phyloP scores from a whole-genome alignment of 2,797 vertebrate genomes.

The Knipowitschia caucasica region DNA sequence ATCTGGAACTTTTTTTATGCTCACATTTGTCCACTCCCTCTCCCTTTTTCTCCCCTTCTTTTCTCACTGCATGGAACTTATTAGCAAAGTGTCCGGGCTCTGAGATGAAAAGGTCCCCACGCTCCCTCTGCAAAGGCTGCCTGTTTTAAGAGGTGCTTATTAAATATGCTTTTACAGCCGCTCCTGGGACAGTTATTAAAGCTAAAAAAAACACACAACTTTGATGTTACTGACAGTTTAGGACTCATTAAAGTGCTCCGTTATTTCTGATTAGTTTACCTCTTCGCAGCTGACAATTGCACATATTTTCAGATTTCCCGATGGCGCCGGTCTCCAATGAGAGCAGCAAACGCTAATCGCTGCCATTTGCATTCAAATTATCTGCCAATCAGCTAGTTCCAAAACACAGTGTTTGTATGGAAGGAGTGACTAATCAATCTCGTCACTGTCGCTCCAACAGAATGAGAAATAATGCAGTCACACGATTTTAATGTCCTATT shows the following conservation, averaged over 20 bases:
- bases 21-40: constrained; percentile 42
- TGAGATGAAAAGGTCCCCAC: constrained; percentile 45
- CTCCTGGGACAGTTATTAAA: constrained; percentile 44
- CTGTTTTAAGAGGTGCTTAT: constrained; percentile 47
- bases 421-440: constrained; percentile 23
- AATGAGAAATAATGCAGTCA: neutral
- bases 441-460: constrained; percentile 16
- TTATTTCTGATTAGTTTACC: constrained; percentile 54
- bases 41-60: constrained; percentile 40
- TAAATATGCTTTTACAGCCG: constrained; percentile 55
- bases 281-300: constrained; percentile 42
- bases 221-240: constrained; percentile 54
- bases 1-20: constrained; percentile 42
- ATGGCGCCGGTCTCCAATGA: constrained; percentile 33
- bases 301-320: constrained; percentile 39
- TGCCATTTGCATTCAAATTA: constrained; percentile 59
- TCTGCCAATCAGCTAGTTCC: constrained; percentile 49
- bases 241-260: constrained; percentile 46
- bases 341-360: constrained; percentile 44
- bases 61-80: constrained; percentile 40
- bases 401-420: constrained; percentile 33
- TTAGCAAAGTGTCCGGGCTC: constrained; percentile 25
- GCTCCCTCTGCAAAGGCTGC: constrained; percentile 24
- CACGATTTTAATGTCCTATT: neutral
- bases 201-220: constrained; percentile 26